Evolutionary conservation across 2,797 vertebrate genomes (phyloP), one percentile per base, ranked within the genome.

Genomic region (Brachyalestes nurse): DNA sequence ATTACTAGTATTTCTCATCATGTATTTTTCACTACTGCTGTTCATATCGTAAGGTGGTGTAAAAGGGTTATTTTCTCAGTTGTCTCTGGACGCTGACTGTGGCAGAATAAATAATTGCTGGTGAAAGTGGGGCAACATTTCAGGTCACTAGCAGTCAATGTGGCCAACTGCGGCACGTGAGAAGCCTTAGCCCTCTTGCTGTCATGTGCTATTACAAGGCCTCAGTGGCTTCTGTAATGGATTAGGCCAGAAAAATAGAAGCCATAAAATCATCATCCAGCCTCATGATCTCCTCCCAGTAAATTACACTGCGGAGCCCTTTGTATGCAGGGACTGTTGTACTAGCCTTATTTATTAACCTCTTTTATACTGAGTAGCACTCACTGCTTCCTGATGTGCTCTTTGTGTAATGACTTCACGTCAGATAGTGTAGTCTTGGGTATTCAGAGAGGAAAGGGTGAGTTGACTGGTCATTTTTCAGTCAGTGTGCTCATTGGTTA

Each of bases 271-370:
- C 76, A 40, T 80, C 78, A 77, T 66, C 57, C n/a, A 17, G 42
- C 67, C 57, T 74, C 17, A 23, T 49, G 81, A 83, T 77, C 76
- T 79, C 72, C 57, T 83, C 61, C 40, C 57, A 73, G 69, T 74
- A 70, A 79, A 81, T 77, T 53, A 82, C 71, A 67, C 14, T 17
- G 21, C 78, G 55, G 69, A 45, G 34, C 67, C 60, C 65, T 6
- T 78, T 16, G 73, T 72, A 71, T n/a, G 23, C 19, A 21, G 77
- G 42, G 69, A 69, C 42, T 78, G 53, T 77, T 81, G 74, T 78
- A 71, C 69, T 34, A 75, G 71, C 45, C 45, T 82, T 79, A 75
- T 86, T 86, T 78, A 82, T 82, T 82, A 77, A 72, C 79, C 60
- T 77, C 62, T 60, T 60, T 19, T 76, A 45, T 45, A 38, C 38